phyloP scores from a whole-genome alignment of 2,113 vertebrate species.

The Struthidea cinerea region DNA sequence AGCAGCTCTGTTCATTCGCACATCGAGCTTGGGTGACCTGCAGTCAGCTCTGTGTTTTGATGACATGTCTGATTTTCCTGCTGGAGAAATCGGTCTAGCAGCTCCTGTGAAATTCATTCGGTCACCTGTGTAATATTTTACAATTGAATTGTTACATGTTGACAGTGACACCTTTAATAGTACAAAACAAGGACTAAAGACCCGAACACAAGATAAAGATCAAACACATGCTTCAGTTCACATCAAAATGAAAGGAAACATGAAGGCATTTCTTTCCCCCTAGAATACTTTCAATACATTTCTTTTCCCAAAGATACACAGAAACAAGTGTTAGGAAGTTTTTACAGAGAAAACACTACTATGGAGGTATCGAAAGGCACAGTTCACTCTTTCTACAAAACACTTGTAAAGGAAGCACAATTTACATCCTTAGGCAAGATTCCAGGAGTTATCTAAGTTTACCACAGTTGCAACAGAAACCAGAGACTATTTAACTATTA shows the following conservation, averaged over 20 bases:
- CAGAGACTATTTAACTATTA: not conserved
- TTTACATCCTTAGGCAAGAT: not conserved
- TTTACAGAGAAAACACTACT: not conserved
- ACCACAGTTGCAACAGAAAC: not conserved
- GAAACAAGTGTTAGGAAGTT: not conserved
- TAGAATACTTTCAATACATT: not conserved
- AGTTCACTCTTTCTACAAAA: not conserved
- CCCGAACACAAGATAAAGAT: not conserved
- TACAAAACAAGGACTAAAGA: not conserved
- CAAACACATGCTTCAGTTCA: not conserved
- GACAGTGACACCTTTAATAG: not conserved
- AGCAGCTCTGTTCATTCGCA: slow-evolving; percentile 77
- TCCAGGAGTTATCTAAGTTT: not conserved
- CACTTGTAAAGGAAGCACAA: not conserved
- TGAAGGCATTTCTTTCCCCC: not conserved
- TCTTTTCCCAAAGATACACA: not conserved
- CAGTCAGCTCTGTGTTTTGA: slow-evolving; percentile 87
- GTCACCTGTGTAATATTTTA: slow-evolving; percentile 82
- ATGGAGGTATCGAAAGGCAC: not conserved
- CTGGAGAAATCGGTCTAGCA: slow-evolving; percentile 78
- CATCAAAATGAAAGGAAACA: not conserved
- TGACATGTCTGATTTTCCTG: slow-evolving; percentile 76
- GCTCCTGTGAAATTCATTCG: slow-evolving; percentile 80
- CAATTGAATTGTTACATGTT: slow-evolving; percentile 43
- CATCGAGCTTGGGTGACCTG: slow-evolving; percentile 85